Evolutionary conservation across 2,113 vertebrate genomes (phyloP).

Genomic region (Calyptomena viridis): DNA sequence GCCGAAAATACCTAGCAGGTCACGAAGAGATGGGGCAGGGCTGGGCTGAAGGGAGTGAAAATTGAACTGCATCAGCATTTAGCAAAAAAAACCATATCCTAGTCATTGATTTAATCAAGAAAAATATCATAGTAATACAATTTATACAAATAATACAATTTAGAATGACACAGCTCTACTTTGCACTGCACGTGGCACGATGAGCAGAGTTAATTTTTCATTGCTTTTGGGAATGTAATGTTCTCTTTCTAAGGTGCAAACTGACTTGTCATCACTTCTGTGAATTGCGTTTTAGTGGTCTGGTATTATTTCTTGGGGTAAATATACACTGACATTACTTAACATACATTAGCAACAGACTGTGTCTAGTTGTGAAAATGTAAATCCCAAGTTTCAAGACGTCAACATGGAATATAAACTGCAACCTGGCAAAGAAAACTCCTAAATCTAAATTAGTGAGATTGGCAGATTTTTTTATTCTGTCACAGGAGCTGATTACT

Average conservation of each 20-base stretch:
- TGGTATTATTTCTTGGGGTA: neutral
- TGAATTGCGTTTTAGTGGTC: neutral
- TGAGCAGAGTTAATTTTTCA: neutral
- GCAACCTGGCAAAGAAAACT: neutral
- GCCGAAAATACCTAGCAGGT: neutral
- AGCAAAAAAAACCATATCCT: neutral
- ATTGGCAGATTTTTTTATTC: neutral
- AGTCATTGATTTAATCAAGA: neutral
- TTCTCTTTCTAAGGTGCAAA: neutral
- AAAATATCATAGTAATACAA: neutral
- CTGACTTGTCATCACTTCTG: neutral
- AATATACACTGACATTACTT: neutral
- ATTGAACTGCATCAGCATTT: neutral
- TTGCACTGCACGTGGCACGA: neutral
- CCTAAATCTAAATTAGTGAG: neutral
- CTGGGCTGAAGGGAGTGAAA: neutral
- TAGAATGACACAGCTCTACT: neutral
- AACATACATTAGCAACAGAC: neutral
- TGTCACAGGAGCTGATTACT: neutral
- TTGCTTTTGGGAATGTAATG: neutral
- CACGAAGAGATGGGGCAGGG: neutral
- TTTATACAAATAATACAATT: neutral
- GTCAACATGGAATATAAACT: neutral
- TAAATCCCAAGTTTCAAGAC: neutral
- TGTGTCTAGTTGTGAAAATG: neutral